phyloP scores from a whole-genome alignment of 2,888 invertebrate genomes.

The Piscicola geometra region DNA sequence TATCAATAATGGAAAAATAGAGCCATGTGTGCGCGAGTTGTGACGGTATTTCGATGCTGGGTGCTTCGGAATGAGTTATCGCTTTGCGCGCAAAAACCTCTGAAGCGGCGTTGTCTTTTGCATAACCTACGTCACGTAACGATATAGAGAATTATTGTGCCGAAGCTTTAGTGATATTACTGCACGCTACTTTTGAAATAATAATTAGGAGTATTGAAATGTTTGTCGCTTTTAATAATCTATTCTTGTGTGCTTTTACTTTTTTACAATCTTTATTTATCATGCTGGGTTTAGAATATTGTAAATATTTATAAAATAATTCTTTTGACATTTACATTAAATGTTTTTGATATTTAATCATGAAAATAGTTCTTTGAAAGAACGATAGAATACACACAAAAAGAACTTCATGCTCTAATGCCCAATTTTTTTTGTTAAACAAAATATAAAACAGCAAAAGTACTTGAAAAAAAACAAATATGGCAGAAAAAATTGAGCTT shows the following conservation, averaged over 20 bases:
- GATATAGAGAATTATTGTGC: no score
- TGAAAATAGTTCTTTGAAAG: no score
- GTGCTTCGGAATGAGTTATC: background rate
- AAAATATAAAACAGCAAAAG: background rate
- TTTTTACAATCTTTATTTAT: no score
- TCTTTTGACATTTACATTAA: no score
- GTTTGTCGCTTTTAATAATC: no score
- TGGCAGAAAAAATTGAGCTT: background rate
- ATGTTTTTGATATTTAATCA: no score
- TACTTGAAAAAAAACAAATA: background rate
- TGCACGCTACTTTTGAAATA: no score
- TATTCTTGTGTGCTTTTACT: no score
- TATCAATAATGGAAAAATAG: background rate
- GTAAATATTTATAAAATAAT: no score
- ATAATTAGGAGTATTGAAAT: no score
- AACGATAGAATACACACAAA: background rate
- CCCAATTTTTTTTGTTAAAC: background rate
- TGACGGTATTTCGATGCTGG: background rate
- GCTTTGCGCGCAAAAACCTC: conserved; percentile 2
- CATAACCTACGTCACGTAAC: background rate
- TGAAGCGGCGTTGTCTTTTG: background rate
- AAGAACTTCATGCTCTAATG: background rate
- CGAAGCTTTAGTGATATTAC: no score
- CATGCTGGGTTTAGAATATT: no score
- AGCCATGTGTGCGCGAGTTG: background rate